Percentiles rank a stretch among this genome's conserved stretches.
phyloP scores from a whole-genome alignment of 2,888 invertebrate species.

The Acholoe squamosa region DNA sequence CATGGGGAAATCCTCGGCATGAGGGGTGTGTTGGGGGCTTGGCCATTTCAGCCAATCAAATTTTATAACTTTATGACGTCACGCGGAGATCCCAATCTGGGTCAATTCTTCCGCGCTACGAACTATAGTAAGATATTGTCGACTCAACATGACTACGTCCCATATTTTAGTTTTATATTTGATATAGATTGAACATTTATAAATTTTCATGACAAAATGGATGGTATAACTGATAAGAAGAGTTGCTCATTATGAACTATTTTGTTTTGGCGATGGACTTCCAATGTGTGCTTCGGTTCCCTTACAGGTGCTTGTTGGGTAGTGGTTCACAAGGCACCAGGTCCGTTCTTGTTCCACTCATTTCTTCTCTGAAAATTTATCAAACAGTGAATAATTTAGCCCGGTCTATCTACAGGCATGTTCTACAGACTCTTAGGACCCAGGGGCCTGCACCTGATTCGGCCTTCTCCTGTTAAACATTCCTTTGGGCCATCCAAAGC shows the following conservation, averaged over 20 bases:
- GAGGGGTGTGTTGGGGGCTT: slow-evolving; percentile 16
- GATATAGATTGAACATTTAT: no score
- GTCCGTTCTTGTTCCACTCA: not conserved
- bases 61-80: not conserved
- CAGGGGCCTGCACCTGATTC: not conserved
- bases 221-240: no score
- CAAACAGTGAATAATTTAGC: not conserved
- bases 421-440: not conserved
- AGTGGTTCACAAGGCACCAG: not conserved
- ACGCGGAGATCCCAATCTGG: not conserved
- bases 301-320: not conserved
- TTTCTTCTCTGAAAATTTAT: not conserved
- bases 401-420: not conserved
- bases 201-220: no score
- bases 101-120: no score
- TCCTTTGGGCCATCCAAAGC: not conserved
- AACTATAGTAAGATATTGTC: no score
- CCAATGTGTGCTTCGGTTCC: not conserved
- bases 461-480: slow-evolving; percentile 31
- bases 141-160: not conserved
- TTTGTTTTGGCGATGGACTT: not conserved
- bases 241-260: not conserved
- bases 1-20: no score
- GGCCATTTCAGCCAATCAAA: not conserved
- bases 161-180: no score